Base-by-base conservation (phyloP, 2,797 vertebrate genomes). In the Steatocranus sp. region DNA sequence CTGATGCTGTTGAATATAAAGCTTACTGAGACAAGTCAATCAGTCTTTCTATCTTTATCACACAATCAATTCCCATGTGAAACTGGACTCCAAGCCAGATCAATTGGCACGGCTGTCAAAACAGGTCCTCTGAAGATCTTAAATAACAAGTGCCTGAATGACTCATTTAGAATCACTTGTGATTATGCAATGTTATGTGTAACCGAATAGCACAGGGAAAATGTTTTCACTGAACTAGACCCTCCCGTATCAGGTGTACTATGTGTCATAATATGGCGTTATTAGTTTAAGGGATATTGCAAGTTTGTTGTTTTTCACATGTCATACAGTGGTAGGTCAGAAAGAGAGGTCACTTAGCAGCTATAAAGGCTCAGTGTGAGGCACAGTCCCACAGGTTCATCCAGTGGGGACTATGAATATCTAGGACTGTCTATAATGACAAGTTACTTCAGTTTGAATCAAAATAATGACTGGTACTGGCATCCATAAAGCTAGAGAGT, bases 111-210 rank as follows among this genome's bases (percentile, higher is more conserved):
- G 81, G 78, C 83, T 88, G 88, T 86, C 93, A 91, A 89, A 93
- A 93, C 90, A 93, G 56, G 73, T 87, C 90, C 81, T 91, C 86
- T 73, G 50, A 73, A 88, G 83, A 83, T 87, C 90, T 91, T 94
- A 91, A 95, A 91, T 94, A 94, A 94, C 94, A 91, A 93, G 87
- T 84, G 87, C 36, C 79, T 91, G 82, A 90, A 86, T 90, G 91
- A 90, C 92, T 91, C 88, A 89, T 93, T 93, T 93, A 90, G 90
- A 91, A 85, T 80, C 77, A 76, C 83, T 84, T 78, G 87, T 81
- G 92, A 93, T 95, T 96, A 94, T 89, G 95, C 86, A 95, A 94
- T 56, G 48, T 56, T 23, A 84, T 78, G 88, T 92, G 93, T 92
- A 96, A 95, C 88, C n/a, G 76, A 82, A 95, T 91, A 93, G 76